Base-by-base conservation (phyloP, 2,113 vertebrate species). In the Lichenostomus cassidix region DNA sequence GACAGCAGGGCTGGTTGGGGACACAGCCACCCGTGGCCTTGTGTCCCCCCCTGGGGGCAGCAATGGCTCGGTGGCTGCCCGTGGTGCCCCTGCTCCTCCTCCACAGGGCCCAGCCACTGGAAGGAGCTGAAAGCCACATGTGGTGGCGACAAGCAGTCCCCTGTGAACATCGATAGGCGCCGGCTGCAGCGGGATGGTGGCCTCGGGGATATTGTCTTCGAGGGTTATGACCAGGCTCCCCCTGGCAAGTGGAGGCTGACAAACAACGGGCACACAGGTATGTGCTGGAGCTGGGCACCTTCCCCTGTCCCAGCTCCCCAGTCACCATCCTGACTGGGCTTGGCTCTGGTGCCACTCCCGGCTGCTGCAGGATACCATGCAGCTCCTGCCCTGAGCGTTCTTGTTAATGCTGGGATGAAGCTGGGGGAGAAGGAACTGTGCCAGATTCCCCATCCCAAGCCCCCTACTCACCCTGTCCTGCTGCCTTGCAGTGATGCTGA, bases 251-350 rank as follows among this genome's bases (percentile, higher is more conserved):
- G 98, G 98, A 98, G 55, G 12, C 97, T 99, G 3, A 47, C 86
- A 9, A 99, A 99, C 11, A 96, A 99, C 1, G 99, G 99, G 8
- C 98, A 98, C 91, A 98, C 98, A 5, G 98, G 98, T 98, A 77
- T 59, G 91, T 77, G 35, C 47, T 58, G n/a, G 1, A 1, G 16
- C 28, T 0, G 3, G 77, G 16, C 67, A 68, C 22, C 29, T 10
- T 46, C 11, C 23, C 27, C n/a, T 27, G 7, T 6, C 53, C 58
- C 1, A 3, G 17, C 10, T 63, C 14, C 35, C 12, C 0, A 4
- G n/a, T 7, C 39, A 39, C 70, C 1, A 1, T 9, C 42, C 39
- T 2, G 8, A 7, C 39, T 1, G 5, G 11, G n/a, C 35, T 83
- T 5, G 15, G 31, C 39, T 63, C 64, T 4, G 2, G 27, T 3